A percentile compares a stretch with the other conserved stretches of the same genome.
Evolutionary conservation across 1,140 invertebrate genomes (phyloP).

Genomic region (Eueides isabella): DNA sequence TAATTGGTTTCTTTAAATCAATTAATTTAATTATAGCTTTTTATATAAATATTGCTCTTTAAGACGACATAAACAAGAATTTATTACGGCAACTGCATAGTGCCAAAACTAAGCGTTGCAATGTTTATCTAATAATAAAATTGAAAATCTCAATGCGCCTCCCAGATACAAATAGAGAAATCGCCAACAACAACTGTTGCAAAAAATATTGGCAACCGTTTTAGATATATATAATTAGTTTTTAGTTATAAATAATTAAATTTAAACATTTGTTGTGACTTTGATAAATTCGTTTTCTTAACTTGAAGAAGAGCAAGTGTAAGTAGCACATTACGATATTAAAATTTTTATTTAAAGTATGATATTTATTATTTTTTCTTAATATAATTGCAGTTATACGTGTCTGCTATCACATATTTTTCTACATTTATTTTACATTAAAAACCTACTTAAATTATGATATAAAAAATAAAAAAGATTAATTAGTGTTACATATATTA

Average conservation of each 20-base stretch:
- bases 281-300: constrained; percentile 3
- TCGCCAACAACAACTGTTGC: constrained; percentile 13
- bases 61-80: constrained; percentile 18
- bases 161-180: constrained; percentile 23
- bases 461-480: too few species aligned
- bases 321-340: background rate
- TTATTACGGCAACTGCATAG: constrained; percentile 23
- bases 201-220: constrained; percentile 22
- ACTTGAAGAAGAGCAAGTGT: background rate
- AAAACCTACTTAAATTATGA: too few species aligned
- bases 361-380: too few species aligned
- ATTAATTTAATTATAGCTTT: constrained; percentile 5
- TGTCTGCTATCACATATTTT: too few species aligned
- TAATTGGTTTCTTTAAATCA: constrained; percentile 23
- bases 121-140: constrained; percentile 40
- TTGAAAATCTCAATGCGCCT: constrained; percentile 27
- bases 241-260: constrained; percentile 10
- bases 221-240: background rate
- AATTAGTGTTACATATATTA: too few species aligned
- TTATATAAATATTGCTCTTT: constrained; percentile 22
- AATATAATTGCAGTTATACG: too few species aligned
- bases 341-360: too few species aligned
- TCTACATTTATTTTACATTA: too few species aligned
- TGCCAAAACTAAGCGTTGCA: constrained; percentile 28
- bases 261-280: background rate